These are phyloP conservation scores for Branchinecta lindahli DNA, from an alignment of 1,140 invertebrate species.

Conservation along the genomic window DNA sequence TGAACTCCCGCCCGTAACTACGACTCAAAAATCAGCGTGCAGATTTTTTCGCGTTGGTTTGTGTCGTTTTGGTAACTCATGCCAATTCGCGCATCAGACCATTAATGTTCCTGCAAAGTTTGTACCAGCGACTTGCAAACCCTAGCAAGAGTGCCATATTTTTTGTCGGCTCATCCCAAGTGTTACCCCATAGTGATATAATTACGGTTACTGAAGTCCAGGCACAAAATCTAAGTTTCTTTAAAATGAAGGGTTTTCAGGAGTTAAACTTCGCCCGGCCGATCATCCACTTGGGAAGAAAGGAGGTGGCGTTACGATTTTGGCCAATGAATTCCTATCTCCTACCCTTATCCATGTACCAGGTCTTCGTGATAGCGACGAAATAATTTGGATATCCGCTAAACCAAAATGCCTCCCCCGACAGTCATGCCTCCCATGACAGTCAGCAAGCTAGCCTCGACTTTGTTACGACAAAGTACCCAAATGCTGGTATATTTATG, in stretches of 20 bases:
- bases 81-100: too few relatives aligned
- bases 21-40: too few relatives aligned
- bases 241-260: constrained; percentile 2
- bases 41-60: too few relatives aligned
- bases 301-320: neutral
- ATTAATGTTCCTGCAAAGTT: too few relatives aligned
- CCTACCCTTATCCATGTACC: constrained; percentile 7
- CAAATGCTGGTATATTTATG: constrained; percentile 5
- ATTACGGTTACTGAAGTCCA: constrained; percentile 5
- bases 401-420: neutral
- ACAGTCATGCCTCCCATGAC: neutral
- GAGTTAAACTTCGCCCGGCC: neutral
- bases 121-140: too few relatives aligned
- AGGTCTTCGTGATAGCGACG: neutral
- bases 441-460: neutral
- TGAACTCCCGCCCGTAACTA: too few relatives aligned
- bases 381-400: constrained; percentile 9
- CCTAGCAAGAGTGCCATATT: too few relatives aligned
- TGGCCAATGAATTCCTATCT: neutral
- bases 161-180: too few relatives aligned
- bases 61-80: too few relatives aligned
- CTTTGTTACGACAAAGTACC: constrained; percentile 5
- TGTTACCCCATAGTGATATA: constrained; percentile 4
- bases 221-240: neutral
- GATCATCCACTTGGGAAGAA: constrained; percentile 3